Evolutionary conservation across 2,113 vertebrate species (phyloP).

Genomic region (Macrotis lagotis): DNA sequence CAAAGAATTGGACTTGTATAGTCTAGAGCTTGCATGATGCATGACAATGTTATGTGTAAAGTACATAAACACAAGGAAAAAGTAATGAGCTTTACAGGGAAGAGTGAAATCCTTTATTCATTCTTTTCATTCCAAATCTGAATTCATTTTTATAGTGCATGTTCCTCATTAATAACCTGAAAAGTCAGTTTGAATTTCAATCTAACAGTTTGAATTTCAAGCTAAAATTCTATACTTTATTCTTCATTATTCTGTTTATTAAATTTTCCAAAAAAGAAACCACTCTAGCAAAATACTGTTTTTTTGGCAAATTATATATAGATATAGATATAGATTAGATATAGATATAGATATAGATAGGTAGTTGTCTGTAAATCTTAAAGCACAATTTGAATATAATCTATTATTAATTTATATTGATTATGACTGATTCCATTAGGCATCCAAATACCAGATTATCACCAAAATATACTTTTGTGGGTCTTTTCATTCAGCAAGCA

Average conservation of each 20-base stretch:
- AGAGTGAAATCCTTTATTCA: slow-evolving; percentile 67
- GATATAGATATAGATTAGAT: no score
- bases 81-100: slow-evolving; percentile 78
- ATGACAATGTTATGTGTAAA: slow-evolving; percentile 10
- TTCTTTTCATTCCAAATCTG: slow-evolving; percentile 60
- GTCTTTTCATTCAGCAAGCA: neutral
- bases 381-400: neutral
- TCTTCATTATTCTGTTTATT: neutral
- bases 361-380: neutral
- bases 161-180: neutral
- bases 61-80: slow-evolving; percentile 34
- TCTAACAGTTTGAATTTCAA: neutral
- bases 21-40: fast-evolving
- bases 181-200: neutral
- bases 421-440: slow-evolving; percentile 21
- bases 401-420: slow-evolving; percentile 5
- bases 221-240: slow-evolving; percentile 6
- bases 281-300: slow-evolving; percentile 33
- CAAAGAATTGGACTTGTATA: neutral
- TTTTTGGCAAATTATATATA: slow-evolving; percentile 21
- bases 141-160: slow-evolving; percentile 18
- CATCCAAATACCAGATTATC: slow-evolving; percentile 22
- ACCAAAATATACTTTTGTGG: neutral
- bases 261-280: neutral
- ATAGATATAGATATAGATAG: neutral